phyloP scores from a whole-genome alignment of 2,888 invertebrate species.

The Altica lythri region DNA sequence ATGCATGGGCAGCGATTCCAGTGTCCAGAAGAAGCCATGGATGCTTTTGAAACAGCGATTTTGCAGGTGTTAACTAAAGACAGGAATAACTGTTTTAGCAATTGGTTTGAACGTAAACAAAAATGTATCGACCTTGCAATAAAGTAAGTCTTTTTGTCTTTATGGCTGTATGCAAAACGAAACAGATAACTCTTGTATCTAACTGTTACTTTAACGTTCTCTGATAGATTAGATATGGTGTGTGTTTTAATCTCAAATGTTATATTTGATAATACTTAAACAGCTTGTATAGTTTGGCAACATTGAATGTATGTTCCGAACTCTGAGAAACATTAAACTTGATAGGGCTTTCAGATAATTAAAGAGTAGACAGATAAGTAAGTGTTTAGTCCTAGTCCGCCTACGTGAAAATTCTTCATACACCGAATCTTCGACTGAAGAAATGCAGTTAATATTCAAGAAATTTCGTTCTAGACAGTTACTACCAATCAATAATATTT shows the following conservation, averaged over 20 bases:
- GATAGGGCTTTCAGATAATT: conserved; percentile 55
- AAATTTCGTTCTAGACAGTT: conserved; percentile 30
- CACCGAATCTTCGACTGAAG: conserved; percentile 27
- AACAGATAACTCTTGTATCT: too few species aligned
- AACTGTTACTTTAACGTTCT: too few species aligned
- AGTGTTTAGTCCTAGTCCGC: conserved; percentile 44
- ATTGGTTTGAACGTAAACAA: too few species aligned
- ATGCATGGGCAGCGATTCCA: too few species aligned
- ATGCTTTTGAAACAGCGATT: too few species aligned
- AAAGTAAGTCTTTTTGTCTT: too few species aligned
- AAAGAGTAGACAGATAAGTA: conserved; percentile 54
- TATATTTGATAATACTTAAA: background rate
- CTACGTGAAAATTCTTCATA: conserved; percentile 41
- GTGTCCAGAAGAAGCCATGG: too few species aligned
- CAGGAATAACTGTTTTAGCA: too few species aligned
- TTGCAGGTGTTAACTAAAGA: too few species aligned
- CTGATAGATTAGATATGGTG: too few species aligned
- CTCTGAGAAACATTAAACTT: conserved; percentile 49
- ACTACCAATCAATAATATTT: conserved; percentile 31
- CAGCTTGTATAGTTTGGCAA: conserved; percentile 19
- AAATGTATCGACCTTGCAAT: too few species aligned
- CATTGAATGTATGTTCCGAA: conserved; percentile 23
- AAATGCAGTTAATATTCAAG: conserved; percentile 36
- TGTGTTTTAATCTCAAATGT: background rate
- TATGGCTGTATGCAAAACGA: too few species aligned